phyloP scores from a whole-genome alignment of 2,888 invertebrate genomes.

The Netelia fuscicornis region DNA sequence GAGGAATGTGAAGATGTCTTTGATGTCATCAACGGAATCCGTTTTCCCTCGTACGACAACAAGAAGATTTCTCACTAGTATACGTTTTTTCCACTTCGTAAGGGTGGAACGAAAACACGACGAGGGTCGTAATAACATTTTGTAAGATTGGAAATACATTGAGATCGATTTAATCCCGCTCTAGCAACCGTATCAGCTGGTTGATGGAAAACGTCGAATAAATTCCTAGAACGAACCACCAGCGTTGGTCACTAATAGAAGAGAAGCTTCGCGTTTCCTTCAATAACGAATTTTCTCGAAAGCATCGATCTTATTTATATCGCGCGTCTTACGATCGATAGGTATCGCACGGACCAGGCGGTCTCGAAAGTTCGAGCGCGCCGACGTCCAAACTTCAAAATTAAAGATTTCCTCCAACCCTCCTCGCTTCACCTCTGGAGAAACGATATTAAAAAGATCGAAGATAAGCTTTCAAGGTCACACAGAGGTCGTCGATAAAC shows the following conservation, averaged over 20 bases:
- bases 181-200: background rate
- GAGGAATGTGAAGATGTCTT: too few species aligned
- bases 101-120: background rate
- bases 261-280: background rate
- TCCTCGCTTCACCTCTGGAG: too few species aligned
- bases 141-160: conserved; percentile 1
- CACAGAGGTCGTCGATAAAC: too few species aligned
- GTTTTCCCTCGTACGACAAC: background rate
- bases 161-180: background rate
- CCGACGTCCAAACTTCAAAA: too few species aligned
- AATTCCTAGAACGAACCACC: background rate
- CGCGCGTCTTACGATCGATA: background rate
- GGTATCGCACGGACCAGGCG: background rate
- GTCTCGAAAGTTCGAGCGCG: too few species aligned
- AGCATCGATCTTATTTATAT: background rate
- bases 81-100: background rate
- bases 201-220: background rate
- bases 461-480: too few species aligned
- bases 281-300: background rate
- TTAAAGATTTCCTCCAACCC: too few species aligned
- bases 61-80: background rate
- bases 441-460: too few species aligned
- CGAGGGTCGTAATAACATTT: background rate
- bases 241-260: background rate
- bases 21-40: too few species aligned